Conservation (phyloP, 2,113 vertebrate species). For the Heteronetta atricapilla region DNA sequence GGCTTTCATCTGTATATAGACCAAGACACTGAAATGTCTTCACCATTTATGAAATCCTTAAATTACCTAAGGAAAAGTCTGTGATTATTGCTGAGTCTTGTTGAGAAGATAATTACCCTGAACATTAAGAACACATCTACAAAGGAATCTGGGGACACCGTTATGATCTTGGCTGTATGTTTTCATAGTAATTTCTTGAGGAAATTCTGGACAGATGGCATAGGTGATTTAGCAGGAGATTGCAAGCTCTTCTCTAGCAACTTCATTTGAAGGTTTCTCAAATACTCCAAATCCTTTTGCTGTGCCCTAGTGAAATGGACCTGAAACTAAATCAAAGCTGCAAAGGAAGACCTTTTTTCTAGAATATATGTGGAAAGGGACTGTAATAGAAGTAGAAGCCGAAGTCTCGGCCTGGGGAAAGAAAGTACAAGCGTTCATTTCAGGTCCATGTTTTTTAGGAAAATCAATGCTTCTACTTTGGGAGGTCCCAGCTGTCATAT, state of each 20-base stretch:
- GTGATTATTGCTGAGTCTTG: background rate
- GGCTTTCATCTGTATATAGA: background rate
- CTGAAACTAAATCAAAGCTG: conserved; percentile 29
- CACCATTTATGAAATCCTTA: conserved; percentile 18
- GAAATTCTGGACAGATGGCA: conserved; percentile 53
- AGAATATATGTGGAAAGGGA: background rate
- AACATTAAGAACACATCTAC: conserved; percentile 48
- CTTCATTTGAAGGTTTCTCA: conserved; percentile 24
- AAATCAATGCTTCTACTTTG: background rate
- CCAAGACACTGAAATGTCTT: conserved; percentile 23
- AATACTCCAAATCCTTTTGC: conserved; percentile 30
- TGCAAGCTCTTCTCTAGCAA: conserved; percentile 3
- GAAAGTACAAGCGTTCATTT: background rate
- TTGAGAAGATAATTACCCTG: conserved; percentile 52
- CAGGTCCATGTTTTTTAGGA: background rate
- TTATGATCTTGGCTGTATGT: conserved; percentile 41
- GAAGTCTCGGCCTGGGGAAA: background rate
- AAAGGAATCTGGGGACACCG: conserved; percentile 29
- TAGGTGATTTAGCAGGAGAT: conserved; percentile 52
- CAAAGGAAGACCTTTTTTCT: background rate
- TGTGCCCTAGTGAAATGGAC: background rate
- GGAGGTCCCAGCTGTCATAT: background rate
- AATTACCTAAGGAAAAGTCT: conserved; percentile 25
- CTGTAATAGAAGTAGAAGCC: background rate
- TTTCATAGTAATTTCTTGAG: conserved; percentile 49